Evolutionary conservation across 2,888 invertebrate species (phyloP), one percentile per base, ranked within the genome.

Genomic region (Drosophila limbata): DNA sequence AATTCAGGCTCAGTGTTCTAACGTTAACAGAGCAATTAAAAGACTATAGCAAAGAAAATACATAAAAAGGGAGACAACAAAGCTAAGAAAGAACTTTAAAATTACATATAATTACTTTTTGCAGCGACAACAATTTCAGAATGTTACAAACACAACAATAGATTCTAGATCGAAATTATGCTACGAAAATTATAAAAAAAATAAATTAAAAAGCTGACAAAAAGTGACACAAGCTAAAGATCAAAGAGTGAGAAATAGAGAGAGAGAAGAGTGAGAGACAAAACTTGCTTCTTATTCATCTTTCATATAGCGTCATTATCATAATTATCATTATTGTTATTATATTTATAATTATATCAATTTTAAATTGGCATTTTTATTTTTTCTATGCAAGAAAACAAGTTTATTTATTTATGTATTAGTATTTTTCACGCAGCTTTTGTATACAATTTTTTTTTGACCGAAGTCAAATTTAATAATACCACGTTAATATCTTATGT

Each of bases 81-180:
- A 28, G n/a, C 39, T 19, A 21, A n/a, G 40, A 11, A 40, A 66
- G 33, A 52, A 21, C 21, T 51, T 31, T 37, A 35, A 79, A 66
- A 72, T 75, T 69, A 66, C 61, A 61, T 37, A 76, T 76, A 79
- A 78, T 79, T 75, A 66, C 72, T 33, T 61, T 51, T 25, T 17
- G 63, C 63, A 53, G 64, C 69, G 51, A 52, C 68, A 52, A 51
- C 31, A 39, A 56, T 47, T 66, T 47, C 4, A 21, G 25, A 37
- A 31, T 37, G 10, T 51, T 40, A 47, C 19, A 42, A 1, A 17
- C 28, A 28, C 55, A 42, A 53, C 17, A 48, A 42, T 31, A 56
- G 69, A 75, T 65, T 69, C 62, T 44, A 73, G 52, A 78, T 81
- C 78, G 78, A 61, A 73, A 76, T 73, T 42, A 59, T 59, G 53